Evolutionary conservation across 1,140 invertebrate species (phyloP).

Genomic region (Nasonia vitripennis): DNA sequence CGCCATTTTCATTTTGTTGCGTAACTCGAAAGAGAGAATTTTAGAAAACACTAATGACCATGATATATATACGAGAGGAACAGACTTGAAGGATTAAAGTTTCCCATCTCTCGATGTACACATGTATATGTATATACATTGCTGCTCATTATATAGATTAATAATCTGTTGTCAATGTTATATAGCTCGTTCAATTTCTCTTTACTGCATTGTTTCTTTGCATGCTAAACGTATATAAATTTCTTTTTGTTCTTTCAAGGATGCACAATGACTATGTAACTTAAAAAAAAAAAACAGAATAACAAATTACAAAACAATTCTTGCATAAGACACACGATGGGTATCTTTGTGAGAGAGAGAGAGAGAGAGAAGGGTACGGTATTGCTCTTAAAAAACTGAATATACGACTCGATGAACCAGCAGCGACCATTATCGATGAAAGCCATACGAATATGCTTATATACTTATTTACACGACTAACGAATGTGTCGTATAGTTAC

Average conservation of each 20-base stretch:
- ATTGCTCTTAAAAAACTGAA: slow-evolving; percentile 35
- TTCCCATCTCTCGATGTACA: slow-evolving; percentile 44
- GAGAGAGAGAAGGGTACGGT: slow-evolving; percentile 52
- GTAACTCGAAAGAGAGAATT: neutral
- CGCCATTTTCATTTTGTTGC: neutral
- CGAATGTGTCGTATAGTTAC: slow-evolving; percentile 53
- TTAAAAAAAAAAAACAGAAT: slow-evolving; percentile 57
- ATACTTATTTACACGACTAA: slow-evolving; percentile 52
- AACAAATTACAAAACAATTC: slow-evolving; percentile 43
- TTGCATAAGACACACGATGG: slow-evolving; percentile 47
- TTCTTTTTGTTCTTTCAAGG: slow-evolving; percentile 68
- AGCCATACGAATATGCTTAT: slow-evolving; percentile 60
- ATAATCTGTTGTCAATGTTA: slow-evolving; percentile 47
- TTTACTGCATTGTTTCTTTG: slow-evolving; percentile 62
- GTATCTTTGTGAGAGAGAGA: slow-evolving; percentile 54
- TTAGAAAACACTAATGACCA: neutral
- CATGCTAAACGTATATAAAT: slow-evolving; percentile 68
- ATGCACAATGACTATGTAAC: slow-evolving; percentile 76
- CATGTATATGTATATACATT: slow-evolving; percentile 35
- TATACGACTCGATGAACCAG: slow-evolving; percentile 69
- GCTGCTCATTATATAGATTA: slow-evolving; percentile 40
- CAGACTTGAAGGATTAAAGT: slow-evolving; percentile 51
- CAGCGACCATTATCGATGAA: slow-evolving; percentile 76
- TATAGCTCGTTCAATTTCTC: slow-evolving; percentile 42
- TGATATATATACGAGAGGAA: neutral